Evolutionary conservation across 1,140 invertebrate genomes (phyloP).

Genomic region (Heliconius congener): DNA sequence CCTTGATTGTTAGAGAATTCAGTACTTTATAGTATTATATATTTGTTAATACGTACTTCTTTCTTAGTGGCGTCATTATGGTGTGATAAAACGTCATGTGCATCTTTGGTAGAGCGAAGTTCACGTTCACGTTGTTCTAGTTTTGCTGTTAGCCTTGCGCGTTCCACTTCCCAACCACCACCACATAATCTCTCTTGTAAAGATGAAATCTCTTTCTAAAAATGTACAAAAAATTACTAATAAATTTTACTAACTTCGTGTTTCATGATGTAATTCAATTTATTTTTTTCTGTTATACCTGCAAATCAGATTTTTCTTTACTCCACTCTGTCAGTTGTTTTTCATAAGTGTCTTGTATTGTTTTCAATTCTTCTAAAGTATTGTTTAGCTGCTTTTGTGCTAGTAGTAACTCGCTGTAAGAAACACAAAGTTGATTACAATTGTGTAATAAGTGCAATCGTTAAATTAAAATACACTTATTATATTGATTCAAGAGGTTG

Average conservation of each 20-base stretch:
- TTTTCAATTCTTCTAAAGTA: conserved; percentile 85
- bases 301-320: conserved; percentile 87
- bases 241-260: not conserved
- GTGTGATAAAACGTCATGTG: conserved; percentile 84
- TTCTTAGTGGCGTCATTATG: conserved; percentile 69
- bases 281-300: conserved; percentile 72
- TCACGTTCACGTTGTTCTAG: conserved; percentile 89
- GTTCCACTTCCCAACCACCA: conserved; percentile 84
- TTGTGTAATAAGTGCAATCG: not conserved
- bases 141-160: conserved; percentile 84
- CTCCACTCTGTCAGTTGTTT: conserved; percentile 86
- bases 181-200: conserved; percentile 84
- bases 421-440: conserved; percentile 23
- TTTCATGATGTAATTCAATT: too few species aligned
- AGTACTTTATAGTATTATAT: too few species aligned
- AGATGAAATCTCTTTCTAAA: conserved; percentile 85
- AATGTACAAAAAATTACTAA: conserved; percentile 1
- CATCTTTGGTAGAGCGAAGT: conserved; percentile 87
- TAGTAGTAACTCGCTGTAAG: conserved; percentile 68
- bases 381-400: conserved; percentile 82
- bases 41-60: conserved; percentile 53
- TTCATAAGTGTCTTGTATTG: conserved; percentile 86
- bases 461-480: not conserved
- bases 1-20: too few species aligned
- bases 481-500: not conserved